Evolutionary conservation across 2,888 invertebrate species (phyloP), one percentile per base, ranked within the genome.

Genomic region (Marronus borbonicus): DNA sequence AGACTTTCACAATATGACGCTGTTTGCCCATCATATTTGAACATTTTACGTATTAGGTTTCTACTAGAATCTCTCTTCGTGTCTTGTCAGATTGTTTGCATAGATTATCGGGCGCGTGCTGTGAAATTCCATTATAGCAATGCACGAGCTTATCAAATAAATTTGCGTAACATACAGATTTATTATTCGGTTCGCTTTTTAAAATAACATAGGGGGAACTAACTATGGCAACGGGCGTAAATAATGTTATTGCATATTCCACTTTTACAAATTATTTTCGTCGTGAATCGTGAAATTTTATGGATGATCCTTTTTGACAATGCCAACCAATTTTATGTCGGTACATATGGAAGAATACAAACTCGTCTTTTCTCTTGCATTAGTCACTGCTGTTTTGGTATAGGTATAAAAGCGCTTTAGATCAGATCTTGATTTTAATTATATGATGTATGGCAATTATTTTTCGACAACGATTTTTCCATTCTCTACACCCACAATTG

Each of bases 41-140:
- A 50, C 69, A 20, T 28, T 69, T 52, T 31, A 69, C 52, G 69
- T n/a, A 69, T n/a, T 69, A 50, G 50, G 31, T 69, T 69, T 69
- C 52, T 69, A 69, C 4, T 31, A 17, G 69, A 69, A n/a, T 31
- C 52, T 28, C 52, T 52, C 28, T 50, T 69, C 44, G 31, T 69
- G 31, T 69, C 5, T n/a, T n/a, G 5, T 14, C 52, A 52, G 44
- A 39, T 8, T 28, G 4, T 69, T 20, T 68, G 17, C 20, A 17
- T 64, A 44, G 44, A 31, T 10, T 12, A 20, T 14, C 44, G 17
- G 4, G 5, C 20, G 20, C 39, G 39, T 66, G 44, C 65, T 20
- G 17, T n/a, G 14, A 66, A 44, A 66, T 66, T 44, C 17, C 44
- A 39, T 20, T 17, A 39, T 14, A 20, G 7, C 17, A 17, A 7